Evolutionary conservation across 2,113 vertebrate species (phyloP), one percentile per base, ranked within the genome.

Genomic region (Desmodus rotundus): DNA sequence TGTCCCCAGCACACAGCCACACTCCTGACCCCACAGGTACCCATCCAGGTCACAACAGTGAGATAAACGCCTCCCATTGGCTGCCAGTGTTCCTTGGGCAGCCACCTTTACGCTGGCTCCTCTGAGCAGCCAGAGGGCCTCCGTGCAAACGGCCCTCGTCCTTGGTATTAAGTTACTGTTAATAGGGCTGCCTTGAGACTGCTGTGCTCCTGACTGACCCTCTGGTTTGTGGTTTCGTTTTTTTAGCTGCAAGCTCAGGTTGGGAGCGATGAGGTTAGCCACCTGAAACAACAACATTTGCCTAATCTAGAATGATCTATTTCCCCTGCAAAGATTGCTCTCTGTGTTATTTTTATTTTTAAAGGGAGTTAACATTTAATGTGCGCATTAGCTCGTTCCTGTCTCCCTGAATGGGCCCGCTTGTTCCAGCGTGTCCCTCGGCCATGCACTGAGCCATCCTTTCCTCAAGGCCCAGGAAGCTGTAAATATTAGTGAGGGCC

Each of bases 241-340:
- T 95, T 41, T 33, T 12, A 94, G 87, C 52, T 87, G 80, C 50
- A 31, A 33, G 67, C 58, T 94, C 14, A 3, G 61, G 63, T 74
- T 80, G 90, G 68, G n/a, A 82, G 93, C 84, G 77, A 5, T 20
- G 63, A 67, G 89, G 0, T 65, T 74, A 56, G 58, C 89, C 97
- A 96, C 93, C 97, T 95, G 97, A 97, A 97, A 95, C 72, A 97
- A 94, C 96, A 97, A 36, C 56, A 28, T 58, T 67, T 19, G 81
- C 93, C 96, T 95, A 58, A 96, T 95, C 96, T 78, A 50, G 61
- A 74, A 58, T 54, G 72, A 96, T 89, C 92, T 76, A 38, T 85
- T 95, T 96, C 92, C 90, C 82, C 72, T 1, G 45, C 0, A 0
- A 95, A 97, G 83, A 73, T 84, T 61, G 63, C 52, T 84, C n/a